Base-by-base conservation (phyloP, 92 coral and sea anemone genomes). In the Palythoa grandiflora region DNA sequence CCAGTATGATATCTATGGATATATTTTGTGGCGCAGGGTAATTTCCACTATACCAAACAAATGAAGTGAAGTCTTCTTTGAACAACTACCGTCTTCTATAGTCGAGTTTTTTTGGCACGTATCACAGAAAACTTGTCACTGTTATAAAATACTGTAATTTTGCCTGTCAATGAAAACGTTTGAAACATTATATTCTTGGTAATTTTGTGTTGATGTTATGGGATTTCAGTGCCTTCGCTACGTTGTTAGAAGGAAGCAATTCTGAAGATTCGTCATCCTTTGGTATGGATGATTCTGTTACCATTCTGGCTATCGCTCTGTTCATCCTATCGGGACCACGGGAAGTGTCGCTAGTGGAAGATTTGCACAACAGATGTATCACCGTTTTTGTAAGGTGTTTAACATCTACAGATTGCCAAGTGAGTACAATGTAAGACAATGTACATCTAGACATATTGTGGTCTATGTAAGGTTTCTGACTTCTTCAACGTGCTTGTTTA, bases 311-410 rank as follows among this genome's bases (percentile, higher is more conserved):
- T 13, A 78, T 97, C 37, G 98, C 98, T 54, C 87, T 97, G 48
- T 97, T 97, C 68, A 94, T 97, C 78, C 89, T 97, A 38, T 96
- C 98, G 11, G 99, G 98, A 13, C 99, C 99, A 15, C 92, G 89
- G 51, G 95, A 97, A 50, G 98, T 94, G 28, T 89, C 96, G 9
- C 93, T 96, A 38, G 94, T 94, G 52, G 93, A 94, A 53, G 92
- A 94, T 78, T 85, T 97, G 65, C 94, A 94, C 74, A 90, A 95
- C 60, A 91, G 94, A 19, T 95, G 96, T 80, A 92, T 97, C 84
- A 88, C 90, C 77, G 94, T 97, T 6, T 97, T 97, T 80, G 90
- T 88, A n/a, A 81, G 98, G 37, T 97, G 98, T 60, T 63, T 97
- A 48, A 92, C 93, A 65, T 92, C 99, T 10, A 57, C 89, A 5